Conservation (phyloP, 2,888 invertebrate genomes). For the Mystacides longicornis region DNA sequence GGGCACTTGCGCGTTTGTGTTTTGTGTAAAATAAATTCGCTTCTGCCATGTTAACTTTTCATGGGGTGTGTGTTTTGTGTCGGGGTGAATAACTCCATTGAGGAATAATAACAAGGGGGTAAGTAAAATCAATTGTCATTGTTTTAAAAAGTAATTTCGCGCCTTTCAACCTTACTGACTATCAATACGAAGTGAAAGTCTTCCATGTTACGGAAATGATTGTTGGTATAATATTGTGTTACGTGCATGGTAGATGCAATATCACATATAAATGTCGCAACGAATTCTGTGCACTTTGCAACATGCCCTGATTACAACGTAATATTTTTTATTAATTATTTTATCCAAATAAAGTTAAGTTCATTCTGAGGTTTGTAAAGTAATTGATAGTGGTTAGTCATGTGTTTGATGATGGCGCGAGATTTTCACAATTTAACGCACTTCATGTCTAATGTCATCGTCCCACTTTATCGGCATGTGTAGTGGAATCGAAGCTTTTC, state of each 20-base stretch:
- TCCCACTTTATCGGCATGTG: slow-evolving; percentile 22
- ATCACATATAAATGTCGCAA: slow-evolving; percentile 33
- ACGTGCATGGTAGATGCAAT: slow-evolving; percentile 44
- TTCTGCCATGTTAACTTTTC: slow-evolving; percentile 73
- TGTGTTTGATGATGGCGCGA: slow-evolving; percentile 12
- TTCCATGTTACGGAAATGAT: slow-evolving; percentile 42
- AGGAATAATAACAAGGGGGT: slow-evolving; percentile 43
- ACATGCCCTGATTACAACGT: too few relatives aligned
- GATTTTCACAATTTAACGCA: slow-evolving; percentile 8
- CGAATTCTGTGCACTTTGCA: slow-evolving; percentile 22
- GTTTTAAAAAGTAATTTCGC: background rate
- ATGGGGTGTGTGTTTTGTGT: slow-evolving; percentile 55
- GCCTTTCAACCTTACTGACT: slow-evolving; percentile 30
- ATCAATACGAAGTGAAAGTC: slow-evolving; percentile 47
- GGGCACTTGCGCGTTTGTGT: slow-evolving; percentile 46
- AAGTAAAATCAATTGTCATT: slow-evolving; percentile 28
- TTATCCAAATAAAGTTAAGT: too few relatives aligned
- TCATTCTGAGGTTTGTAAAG: background rate
- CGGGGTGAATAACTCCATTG: slow-evolving; percentile 35
- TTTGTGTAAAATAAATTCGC: slow-evolving; percentile 31
- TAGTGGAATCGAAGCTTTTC: too few relatives aligned
- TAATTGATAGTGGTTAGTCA: background rate
- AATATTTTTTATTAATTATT: too few relatives aligned
- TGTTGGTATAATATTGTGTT: slow-evolving; percentile 28
- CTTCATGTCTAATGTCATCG: slow-evolving; percentile 20